Percentiles rank a stretch among this genome's conserved stretches.
phyloP scores from a whole-genome alignment of 2,888 invertebrate genomes.

The Tenthredo mesomela region DNA sequence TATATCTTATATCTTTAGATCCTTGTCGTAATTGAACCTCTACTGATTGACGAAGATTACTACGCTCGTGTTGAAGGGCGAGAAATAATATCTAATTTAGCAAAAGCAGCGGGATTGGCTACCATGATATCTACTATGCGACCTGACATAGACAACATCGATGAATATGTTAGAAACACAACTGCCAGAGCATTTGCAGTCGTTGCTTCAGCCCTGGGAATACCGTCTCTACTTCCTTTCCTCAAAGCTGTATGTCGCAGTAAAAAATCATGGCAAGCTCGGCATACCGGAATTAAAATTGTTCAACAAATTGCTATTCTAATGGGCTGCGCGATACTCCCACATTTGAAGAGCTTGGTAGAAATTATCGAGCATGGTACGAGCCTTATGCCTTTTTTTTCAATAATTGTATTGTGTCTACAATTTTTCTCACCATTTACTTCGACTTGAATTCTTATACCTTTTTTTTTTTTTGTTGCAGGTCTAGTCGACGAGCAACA shows the following conservation, averaged over 20 bases:
- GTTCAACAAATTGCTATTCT: constrained; percentile 99
- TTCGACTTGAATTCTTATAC: neutral
- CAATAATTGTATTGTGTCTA: neutral
- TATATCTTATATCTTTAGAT: constrained; percentile 81
- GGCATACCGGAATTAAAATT: constrained; percentile 99
- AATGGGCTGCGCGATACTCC: constrained; percentile 99
- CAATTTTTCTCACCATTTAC: neutral
- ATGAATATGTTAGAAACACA: constrained; percentile 99
- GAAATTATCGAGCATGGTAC: constrained; percentile 99
- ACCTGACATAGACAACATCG: constrained; percentile 99
- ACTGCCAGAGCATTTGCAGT: constrained; percentile 99
- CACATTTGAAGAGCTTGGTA: constrained; percentile 97
- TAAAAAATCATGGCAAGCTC: constrained; percentile 99
- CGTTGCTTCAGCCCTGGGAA: constrained; percentile 98
- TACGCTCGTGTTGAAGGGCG: constrained; percentile 99
- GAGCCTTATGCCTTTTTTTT: constrained; percentile 57
- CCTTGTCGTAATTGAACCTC: constrained; percentile 98
- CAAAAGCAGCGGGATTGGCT: constrained; percentile 99
- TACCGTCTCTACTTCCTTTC: constrained; percentile 98
- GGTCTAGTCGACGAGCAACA: constrained; percentile 99
- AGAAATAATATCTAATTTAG: constrained; percentile 99
- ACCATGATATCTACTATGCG: constrained; percentile 99
- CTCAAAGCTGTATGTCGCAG: constrained; percentile 99
- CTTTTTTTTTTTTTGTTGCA: constrained; percentile 68
- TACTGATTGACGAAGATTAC: constrained; percentile 99